Percentiles rank a stretch among this genome's conserved stretches.
Conservation (phyloP, 2,888 invertebrate genomes). For the Andrena marginata region DNA sequence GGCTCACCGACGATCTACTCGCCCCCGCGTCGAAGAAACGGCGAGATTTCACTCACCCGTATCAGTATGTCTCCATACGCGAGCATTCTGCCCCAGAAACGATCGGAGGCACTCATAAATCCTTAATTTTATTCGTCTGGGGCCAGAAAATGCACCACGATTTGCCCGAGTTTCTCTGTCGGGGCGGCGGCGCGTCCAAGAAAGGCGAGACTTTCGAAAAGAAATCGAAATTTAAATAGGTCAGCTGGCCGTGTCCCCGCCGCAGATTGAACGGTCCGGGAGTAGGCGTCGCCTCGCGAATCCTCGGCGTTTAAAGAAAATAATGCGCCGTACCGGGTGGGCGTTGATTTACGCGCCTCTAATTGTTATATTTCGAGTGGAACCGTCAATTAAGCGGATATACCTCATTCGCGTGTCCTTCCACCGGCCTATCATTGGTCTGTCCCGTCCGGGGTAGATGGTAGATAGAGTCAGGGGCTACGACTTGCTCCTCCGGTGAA, state of each 20-base stretch:
- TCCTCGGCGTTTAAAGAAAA: conserved; percentile 36
- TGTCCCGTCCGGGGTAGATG: conserved; percentile 33
- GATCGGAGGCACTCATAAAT: conserved; percentile 35
- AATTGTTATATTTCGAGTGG: conserved; percentile 56
- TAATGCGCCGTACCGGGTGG: conserved; percentile 1
- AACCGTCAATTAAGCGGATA: conserved; percentile 63
- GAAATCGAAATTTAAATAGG: conserved; percentile 30
- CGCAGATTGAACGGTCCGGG: conserved; percentile 44
- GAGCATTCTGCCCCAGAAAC: conserved; percentile 28
- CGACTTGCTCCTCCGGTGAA: conserved; percentile 28
- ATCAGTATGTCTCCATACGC: conserved; percentile 8
- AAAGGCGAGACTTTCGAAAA: conserved; percentile 22
- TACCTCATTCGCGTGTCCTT: conserved; percentile 46
- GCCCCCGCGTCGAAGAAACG: conserved; percentile 24
- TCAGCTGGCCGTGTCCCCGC: not conserved
- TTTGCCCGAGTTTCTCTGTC: conserved; percentile 15
- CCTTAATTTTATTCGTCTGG: conserved; percentile 32
- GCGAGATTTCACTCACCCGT: conserved; percentile 30
- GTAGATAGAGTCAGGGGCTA: conserved; percentile 52
- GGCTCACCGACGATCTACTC: conserved; percentile 10
- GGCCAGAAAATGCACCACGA: not conserved
- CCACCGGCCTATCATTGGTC: conserved; percentile 44
- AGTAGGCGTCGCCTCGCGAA: conserved; percentile 45
- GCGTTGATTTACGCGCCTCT: conserved; percentile 63
- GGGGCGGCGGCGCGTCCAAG: not conserved